Conservation (phyloP, 2,888 invertebrate species). For the Micoletzkya japonica region DNA sequence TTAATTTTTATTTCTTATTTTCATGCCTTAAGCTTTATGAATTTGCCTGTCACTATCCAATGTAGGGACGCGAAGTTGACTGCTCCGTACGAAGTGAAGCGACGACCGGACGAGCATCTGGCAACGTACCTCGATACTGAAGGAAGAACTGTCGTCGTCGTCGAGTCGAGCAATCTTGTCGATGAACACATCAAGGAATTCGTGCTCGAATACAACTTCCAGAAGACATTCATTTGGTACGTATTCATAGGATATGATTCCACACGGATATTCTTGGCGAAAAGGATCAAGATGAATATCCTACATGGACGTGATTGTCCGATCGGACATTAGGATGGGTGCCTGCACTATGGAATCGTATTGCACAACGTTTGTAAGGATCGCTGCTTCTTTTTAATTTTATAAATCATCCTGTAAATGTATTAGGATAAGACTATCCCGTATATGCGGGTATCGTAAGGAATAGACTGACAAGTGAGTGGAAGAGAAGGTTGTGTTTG, state of each 20-base stretch:
- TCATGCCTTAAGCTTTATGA: not conserved
- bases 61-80: conserved; percentile 77
- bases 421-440: no score
- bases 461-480: conserved; percentile 77
- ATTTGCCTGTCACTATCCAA: not conserved
- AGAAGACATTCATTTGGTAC: conserved; percentile 9
- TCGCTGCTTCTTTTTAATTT: no score
- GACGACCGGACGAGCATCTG: conserved; percentile 77
- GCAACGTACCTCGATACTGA: conserved; percentile 92
- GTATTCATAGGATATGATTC: no score
- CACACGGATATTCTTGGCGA: no score
- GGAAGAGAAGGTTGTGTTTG: not conserved
- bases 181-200: conserved; percentile 96
- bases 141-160: conserved; percentile 86
- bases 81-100: conserved; percentile 80
- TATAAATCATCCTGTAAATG: no score
- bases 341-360: no score
- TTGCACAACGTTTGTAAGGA: no score
- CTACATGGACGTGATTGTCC: no score
- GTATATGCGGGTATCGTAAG: no score
- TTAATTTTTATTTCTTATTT: not conserved
- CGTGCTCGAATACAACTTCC: conserved; percentile 38
- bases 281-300: no score
- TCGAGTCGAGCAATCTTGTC: conserved; percentile 81
- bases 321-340: no score